A percentile compares a stretch with the other conserved stretches of the same genome.
Conservation (phyloP, 2,113 vertebrate species). For the Chloroceryle aenea region DNA sequence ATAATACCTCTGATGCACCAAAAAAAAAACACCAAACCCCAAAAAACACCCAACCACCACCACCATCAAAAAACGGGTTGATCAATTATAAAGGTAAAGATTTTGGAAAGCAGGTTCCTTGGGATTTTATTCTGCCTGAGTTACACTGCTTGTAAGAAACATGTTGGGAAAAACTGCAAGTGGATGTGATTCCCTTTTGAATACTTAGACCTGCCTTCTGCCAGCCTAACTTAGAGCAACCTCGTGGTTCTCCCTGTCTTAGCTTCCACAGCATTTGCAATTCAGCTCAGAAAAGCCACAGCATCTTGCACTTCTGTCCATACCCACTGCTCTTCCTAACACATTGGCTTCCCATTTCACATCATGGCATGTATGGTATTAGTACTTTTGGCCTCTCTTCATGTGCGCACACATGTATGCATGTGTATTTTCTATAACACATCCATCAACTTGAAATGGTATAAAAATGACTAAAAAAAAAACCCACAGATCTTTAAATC, state of each 20-base stretch:
- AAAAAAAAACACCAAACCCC: background rate
- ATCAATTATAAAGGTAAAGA: background rate
- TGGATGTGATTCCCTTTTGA: background rate
- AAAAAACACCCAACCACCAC: background rate
- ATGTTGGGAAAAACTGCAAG: background rate
- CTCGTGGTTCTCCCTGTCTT: background rate
- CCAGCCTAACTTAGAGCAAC: background rate
- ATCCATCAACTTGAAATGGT: background rate
- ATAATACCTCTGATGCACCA: background rate
- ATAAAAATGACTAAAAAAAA: background rate
- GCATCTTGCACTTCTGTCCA: slow-evolving; percentile 2
- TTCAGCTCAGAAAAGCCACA: background rate
- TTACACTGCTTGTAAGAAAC: background rate
- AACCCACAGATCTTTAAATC: background rate
- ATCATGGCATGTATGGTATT: background rate
- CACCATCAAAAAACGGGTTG: background rate
- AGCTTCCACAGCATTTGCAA: background rate
- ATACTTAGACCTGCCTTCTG: background rate
- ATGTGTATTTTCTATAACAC: background rate
- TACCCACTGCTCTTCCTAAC: background rate
- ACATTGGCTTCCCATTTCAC: background rate
- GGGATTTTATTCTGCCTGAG: background rate
- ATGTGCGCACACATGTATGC: background rate
- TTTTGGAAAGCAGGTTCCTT: background rate
- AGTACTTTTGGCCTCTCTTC: background rate